Percentiles rank a stretch among this genome's conserved stretches.
phyloP scores from a whole-genome alignment of 2,888 invertebrate species.

The Apantesis nais region DNA sequence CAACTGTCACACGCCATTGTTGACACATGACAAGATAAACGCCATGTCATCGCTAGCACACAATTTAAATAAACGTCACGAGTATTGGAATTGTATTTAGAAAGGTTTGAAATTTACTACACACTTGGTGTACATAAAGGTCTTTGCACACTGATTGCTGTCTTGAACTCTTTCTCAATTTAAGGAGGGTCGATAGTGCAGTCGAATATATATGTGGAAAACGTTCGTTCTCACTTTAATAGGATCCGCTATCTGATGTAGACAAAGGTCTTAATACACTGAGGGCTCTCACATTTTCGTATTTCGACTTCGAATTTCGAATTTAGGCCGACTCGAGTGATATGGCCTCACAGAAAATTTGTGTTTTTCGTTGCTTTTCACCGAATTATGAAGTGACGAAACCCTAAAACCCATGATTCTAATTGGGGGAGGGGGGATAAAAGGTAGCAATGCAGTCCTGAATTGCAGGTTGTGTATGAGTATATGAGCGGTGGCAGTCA shows the following conservation, averaged over 20 bases:
- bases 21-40: constrained; percentile 6
- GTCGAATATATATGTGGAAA: neutral
- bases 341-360: too few relatives aligned
- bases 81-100: neutral
- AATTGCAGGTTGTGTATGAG: too few relatives aligned
- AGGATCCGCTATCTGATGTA: neutral
- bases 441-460: too few relatives aligned
- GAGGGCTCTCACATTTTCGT: neutral
- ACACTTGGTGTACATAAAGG: neutral
- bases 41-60: constrained; percentile 9
- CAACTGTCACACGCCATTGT: constrained; percentile 5
- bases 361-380: too few relatives aligned
- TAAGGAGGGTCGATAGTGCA: neutral
- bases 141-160: neutral
- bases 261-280: neutral
- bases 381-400: too few relatives aligned
- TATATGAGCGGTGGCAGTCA: too few relatives aligned
- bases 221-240: neutral
- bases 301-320: too few relatives aligned
- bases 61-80: neutral
- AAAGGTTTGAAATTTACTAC: neutral
- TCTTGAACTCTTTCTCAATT: neutral
- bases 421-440: too few relatives aligned
- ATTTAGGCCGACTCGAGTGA: too few relatives aligned
- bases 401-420: too few relatives aligned